phyloP scores from a whole-genome alignment of 2,113 vertebrate genomes.

The Cephalopterus ornatus region DNA sequence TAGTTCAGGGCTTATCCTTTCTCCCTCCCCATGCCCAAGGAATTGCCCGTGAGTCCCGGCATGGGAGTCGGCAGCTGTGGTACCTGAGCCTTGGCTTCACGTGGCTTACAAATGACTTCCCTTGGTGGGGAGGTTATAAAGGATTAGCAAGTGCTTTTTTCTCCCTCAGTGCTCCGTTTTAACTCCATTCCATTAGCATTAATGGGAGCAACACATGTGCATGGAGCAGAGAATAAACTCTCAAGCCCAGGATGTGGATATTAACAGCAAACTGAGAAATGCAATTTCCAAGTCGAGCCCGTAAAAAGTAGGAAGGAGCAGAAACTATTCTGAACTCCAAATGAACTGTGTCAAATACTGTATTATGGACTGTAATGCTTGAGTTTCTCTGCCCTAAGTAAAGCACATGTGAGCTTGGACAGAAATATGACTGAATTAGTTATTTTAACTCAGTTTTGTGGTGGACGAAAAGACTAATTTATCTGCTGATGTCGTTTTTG shows the following conservation, averaged over 20 bases:
- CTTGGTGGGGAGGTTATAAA: background rate
- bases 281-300: conserved; percentile 27
- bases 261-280: conserved; percentile 58
- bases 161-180: conserved; percentile 25
- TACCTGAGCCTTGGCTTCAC: background rate
- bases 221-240: conserved; percentile 4
- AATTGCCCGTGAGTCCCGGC: background rate
- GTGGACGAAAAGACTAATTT: conserved; percentile 38
- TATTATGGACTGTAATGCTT: conserved; percentile 4
- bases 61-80: background rate
- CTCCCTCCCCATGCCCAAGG: background rate
- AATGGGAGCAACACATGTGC: conserved; percentile 4
- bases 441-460: conserved; percentile 55
- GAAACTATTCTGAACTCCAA: conserved; percentile 58
- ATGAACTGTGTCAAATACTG: conserved; percentile 63
- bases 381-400: conserved; percentile 3
- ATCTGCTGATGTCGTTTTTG: conserved; percentile 30
- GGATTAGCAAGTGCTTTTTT: conserved; percentile 7
- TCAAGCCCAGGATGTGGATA: background rate
- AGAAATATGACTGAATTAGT: background rate
- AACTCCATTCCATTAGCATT: conserved; percentile 41
- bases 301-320: conserved; percentile 57
- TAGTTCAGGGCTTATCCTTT: background rate
- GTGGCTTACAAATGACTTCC: background rate
- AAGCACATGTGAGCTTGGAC: background rate